Conservation (phyloP, 2,797 vertebrate genomes). For the Phoxinus dragarum region DNA sequence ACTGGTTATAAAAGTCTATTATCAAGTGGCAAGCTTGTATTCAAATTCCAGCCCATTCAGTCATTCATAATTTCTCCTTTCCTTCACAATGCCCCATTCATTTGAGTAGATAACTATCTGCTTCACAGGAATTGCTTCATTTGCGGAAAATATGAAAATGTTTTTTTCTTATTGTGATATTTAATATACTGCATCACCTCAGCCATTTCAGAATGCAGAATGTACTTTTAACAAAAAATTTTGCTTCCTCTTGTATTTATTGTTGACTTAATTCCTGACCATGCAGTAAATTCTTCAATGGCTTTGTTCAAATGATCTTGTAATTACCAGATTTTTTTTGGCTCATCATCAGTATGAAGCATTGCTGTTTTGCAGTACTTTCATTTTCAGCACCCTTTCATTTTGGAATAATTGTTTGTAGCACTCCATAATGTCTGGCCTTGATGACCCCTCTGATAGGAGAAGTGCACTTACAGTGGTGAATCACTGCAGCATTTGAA, state of each 20-base stretch:
- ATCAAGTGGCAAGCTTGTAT: slow-evolving; percentile 58
- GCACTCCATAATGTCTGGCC: background rate
- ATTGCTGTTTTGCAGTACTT: slow-evolving; percentile 18
- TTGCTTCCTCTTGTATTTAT: background rate
- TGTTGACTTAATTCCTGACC: background rate
- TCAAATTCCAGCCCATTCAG: slow-evolving; percentile 70
- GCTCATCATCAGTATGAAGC: slow-evolving; percentile 7
- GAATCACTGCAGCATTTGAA: slow-evolving; percentile 10
- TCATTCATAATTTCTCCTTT: slow-evolving; percentile 72
- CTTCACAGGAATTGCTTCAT: slow-evolving; percentile 44
- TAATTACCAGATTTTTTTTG: slow-evolving; percentile 13
- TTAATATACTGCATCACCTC: background rate
- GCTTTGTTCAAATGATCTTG: slow-evolving; percentile 1
- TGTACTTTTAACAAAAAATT: background rate
- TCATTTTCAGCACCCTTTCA: slow-evolving; percentile 2
- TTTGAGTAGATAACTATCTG: slow-evolving; percentile 64
- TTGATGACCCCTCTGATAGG: slow-evolving; percentile 1
- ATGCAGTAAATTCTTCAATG: slow-evolving; percentile 10
- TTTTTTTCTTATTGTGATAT: background rate
- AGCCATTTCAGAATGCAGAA: background rate
- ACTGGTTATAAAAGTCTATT: background rate
- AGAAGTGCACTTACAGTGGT: slow-evolving; percentile 1
- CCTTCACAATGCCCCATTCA: slow-evolving; percentile 70
- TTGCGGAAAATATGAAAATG: background rate
- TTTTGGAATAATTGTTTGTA: slow-evolving; percentile 5